Conservation (phyloP, 2,888 invertebrate species). For the Idaea biselata region DNA sequence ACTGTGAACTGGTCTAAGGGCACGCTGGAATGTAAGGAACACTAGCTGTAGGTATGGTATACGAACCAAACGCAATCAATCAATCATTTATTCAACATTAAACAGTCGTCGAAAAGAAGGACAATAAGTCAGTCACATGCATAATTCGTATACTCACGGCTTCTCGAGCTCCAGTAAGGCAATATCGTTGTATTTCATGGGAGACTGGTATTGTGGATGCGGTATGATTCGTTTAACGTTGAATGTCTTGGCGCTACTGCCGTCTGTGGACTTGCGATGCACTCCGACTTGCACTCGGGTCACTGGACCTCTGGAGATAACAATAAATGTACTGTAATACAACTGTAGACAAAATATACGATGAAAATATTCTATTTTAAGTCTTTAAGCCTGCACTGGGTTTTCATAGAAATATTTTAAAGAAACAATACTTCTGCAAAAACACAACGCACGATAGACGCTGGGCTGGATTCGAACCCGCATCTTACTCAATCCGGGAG, state of each 20-base stretch:
- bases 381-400: too few relatives aligned
- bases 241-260: conserved; percentile 4
- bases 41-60: too few relatives aligned
- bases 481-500: too few relatives aligned
- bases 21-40: conserved; percentile 13
- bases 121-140: too few relatives aligned
- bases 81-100: too few relatives aligned
- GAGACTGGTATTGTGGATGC: conserved; percentile 13
- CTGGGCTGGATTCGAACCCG: too few relatives aligned
- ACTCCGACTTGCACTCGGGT: conserved; percentile 13
- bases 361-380: too few relatives aligned
- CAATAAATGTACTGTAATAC: not conserved
- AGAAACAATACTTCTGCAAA: too few relatives aligned
- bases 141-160: conserved; percentile 15
- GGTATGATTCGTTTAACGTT: conserved; percentile 8
- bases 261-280: conserved; percentile 4
- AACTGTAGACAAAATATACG: not conserved
- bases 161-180: conserved; percentile 17
- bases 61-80: too few relatives aligned
- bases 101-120: too few relatives aligned
- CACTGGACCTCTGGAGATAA: conserved; percentile 3
- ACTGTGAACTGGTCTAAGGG: conserved; percentile 15
- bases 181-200: conserved; percentile 21
- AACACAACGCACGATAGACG: too few relatives aligned
- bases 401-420: too few relatives aligned